phyloP scores from a whole-genome alignment of 2,113 vertebrate genomes.

The Heteronetta atricapilla region DNA sequence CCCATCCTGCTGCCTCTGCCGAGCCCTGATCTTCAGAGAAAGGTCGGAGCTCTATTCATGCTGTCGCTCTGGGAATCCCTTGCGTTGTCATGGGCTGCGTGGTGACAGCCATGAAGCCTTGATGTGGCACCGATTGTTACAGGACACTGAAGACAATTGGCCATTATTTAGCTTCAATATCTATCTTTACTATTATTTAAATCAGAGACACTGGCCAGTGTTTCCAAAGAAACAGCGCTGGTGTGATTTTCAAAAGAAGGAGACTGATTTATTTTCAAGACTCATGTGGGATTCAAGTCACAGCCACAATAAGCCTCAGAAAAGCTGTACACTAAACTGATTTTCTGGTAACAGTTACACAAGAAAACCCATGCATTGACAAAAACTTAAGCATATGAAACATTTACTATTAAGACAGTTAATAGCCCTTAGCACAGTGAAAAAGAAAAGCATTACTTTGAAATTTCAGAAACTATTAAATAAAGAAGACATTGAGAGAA shows the following conservation, averaged over 20 bases:
- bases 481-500: background rate
- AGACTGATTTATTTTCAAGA: slow-evolving; percentile 35
- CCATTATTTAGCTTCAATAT: slow-evolving; percentile 58
- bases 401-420: slow-evolving; percentile 49
- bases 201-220: slow-evolving; percentile 38
- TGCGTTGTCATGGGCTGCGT: background rate
- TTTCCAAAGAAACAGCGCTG: slow-evolving; percentile 8
- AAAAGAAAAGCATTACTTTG: slow-evolving; percentile 40
- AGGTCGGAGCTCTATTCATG: slow-evolving; percentile 27
- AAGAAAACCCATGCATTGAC: slow-evolving; percentile 13
- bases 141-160: slow-evolving; percentile 34
- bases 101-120: slow-evolving; percentile 41
- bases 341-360: slow-evolving; percentile 34
- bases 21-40: background rate
- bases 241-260: slow-evolving; percentile 24
- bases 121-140: slow-evolving; percentile 31
- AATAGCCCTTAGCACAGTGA: slow-evolving; percentile 50
- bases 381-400: slow-evolving; percentile 44
- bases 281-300: slow-evolving; percentile 38
- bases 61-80: slow-evolving; percentile 40
- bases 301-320: slow-evolving; percentile 50
- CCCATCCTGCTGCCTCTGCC: background rate
- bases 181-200: slow-evolving; percentile 40
- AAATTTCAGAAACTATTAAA: slow-evolving; percentile 46
- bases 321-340: slow-evolving; percentile 34